Evolutionary conservation across 2,113 vertebrate genomes (phyloP), one percentile per base, ranked within the genome.

Genomic region (Ardeotis arabs): DNA sequence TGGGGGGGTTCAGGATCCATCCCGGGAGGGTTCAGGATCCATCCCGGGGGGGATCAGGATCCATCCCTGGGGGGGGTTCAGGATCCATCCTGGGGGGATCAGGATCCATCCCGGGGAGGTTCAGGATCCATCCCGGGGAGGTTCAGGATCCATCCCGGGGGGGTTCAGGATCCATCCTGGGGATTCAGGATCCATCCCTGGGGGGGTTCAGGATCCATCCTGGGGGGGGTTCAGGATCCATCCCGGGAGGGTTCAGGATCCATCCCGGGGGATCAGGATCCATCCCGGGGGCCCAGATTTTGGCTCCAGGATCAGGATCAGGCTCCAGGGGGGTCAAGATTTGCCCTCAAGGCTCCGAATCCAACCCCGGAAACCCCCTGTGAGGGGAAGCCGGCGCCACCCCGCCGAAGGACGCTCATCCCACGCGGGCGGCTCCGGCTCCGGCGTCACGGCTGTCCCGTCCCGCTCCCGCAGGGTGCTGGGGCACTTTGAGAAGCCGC

Each of bases 401-500:
- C 4, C 1, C 0, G 3, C 20, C 2, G 4, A 4, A 20, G 41
- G 50, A 35, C 8, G 20, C 28, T n/a, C 35, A 22, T 41, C 35
- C 14, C 41, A 12, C 41, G 12, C 41, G 41, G 41, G 41, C 41
- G 41, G 41, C 41, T 41, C n/a, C n/a, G n/a, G n/a, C n/a, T n/a
- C n/a, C n/a, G n/a, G n/a, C n/a, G n/a, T n/a, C n/a, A n/a, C n/a
- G n/a, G n/a, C n/a, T n/a, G n/a, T n/a, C n/a, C n/a, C n/a, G n/a
- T n/a, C n/a, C n/a, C n/a, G n/a, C n/a, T n/a, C n/a, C n/a, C n/a
- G n/a, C 81, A 99, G 99, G 83, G 99, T 99, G 49, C 96, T 99
- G 95, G 99, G 99, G 50, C 99, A 99, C 98, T 99, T 99, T 78
- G 99, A 99, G 98, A 99, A 99, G 96, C 99, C 99, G 0, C 97